Base-by-base conservation (phyloP, 2,113 vertebrate genomes). In the Daphoenositta chrysoptera region DNA sequence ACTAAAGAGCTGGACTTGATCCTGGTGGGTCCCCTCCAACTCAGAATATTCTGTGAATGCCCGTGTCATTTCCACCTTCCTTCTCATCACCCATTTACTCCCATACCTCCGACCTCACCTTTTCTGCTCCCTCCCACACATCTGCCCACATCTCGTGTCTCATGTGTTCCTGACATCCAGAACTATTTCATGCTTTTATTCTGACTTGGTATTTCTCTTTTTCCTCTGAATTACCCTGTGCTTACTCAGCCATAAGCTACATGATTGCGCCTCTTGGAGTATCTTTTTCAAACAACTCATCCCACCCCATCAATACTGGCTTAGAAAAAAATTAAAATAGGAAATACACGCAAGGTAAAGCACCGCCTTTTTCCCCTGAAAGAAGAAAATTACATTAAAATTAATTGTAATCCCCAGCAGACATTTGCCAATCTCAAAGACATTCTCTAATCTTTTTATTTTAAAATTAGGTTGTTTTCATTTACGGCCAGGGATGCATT, bases 391-490 rank as follows among this genome's bases (percentile, higher is more conserved):
- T 2, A 61, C 27, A 79, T 73, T 80, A 53, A 79, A 93, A 93
- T 93, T 82, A 89, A 91, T 8, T 77, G n/a, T 33, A 83, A 73
- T 50, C 79, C 76, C 72, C 71, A 10, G 44, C 3, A 39, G 83
- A 47, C 48, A 51, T 68, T 65, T 72, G 31, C 76, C 40, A 72
- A 65, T 79, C 73, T 91, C 76, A 78, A 76, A 48, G 30, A 86
- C 56, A 20, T 40, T 47, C 63, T 51, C 87, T 86, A 26, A 78
- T 90, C 3, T 93, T 87, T 83, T 83, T 80, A 26, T 72, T 83
- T 81, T 33, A 68, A 91, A 77, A 77, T 71, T 26, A 70, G 8
- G 47, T 37, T 95, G 83, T 94, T 96, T 96, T 91, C 87, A 63
- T 93, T 96, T 92, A 90, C 0, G 4, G 68, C 71, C 60, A 77